phyloP scores from a whole-genome alignment of 2,888 invertebrate genomes.

The Himalopsyche tibetana region DNA sequence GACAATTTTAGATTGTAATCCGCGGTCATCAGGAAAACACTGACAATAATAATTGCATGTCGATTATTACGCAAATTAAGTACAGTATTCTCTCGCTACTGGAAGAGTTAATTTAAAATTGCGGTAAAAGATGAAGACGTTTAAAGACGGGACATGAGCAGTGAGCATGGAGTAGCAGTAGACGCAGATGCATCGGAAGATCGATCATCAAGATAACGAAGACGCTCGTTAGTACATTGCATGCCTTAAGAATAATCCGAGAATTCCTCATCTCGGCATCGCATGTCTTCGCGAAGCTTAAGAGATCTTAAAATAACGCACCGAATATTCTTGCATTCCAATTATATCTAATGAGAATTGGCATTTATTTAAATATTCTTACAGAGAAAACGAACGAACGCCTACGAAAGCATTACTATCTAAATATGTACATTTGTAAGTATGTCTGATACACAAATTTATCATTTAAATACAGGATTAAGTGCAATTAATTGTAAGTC shows the following conservation, averaged over 20 bases:
- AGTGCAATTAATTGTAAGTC: no score
- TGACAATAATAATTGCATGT: not conserved
- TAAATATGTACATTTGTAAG: no score
- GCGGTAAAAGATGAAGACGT: conserved; percentile 20
- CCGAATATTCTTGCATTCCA: not conserved
- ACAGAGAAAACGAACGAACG: no score
- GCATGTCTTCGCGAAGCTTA: not conserved
- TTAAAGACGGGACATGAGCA: not conserved
- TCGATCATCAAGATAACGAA: conserved; percentile 36
- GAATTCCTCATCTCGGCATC: not conserved
- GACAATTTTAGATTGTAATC: not conserved
- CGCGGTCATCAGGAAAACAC: not conserved
- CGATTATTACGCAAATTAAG: conserved; percentile 11
- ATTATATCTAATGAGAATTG: no score
- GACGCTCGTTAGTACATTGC: conserved; percentile 23
- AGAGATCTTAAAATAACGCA: conserved; percentile 31
- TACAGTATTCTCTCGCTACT: not conserved
- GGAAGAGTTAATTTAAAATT: conserved; percentile 9
- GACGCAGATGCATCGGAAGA: conserved; percentile 5
- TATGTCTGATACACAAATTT: no score
- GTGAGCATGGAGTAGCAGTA: not conserved
- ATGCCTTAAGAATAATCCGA: not conserved
- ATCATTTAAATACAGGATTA: no score
- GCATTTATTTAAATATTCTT: no score
- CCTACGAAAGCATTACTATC: no score